Evolutionary conservation across 2,113 vertebrate genomes (phyloP), one percentile per base, ranked within the genome.

Genomic region (Cygnus buccinator): DNA sequence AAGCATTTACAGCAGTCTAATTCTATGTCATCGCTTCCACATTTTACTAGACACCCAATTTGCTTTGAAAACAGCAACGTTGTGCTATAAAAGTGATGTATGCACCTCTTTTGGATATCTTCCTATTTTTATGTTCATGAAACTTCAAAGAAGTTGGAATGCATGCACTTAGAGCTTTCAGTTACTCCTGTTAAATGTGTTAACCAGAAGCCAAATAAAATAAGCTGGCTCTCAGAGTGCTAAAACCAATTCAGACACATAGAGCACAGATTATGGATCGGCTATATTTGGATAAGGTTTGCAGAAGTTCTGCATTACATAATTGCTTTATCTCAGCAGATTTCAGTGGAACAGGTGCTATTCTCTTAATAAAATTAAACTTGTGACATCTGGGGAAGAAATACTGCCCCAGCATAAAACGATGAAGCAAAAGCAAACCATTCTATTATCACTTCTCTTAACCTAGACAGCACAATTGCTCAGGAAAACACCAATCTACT

Each of bases 121-220:
- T 92, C 58, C 43, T 94, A 37, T 84, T 96, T 94, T 96, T 93
- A 89, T 70, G 76, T 66, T 92, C 83, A 65, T 87, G 79, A 88
- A 93, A 84, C 82, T 86, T 94, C 78, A 94, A 89, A 94, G 92
- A 95, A 95, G 85, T 89, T 75, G 43, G 96, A 85, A 94, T 35
- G 17, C 25, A 37, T 72, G 33, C 88, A 74, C 74, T 97, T 97
- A 61, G 67, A 71, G 80, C 50, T 71, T 96, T 86, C 31, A 81
- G 84, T 92, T 79, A 78, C 81, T 41, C 23, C 85, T 84, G 37
- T 81, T 94, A 91, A 94, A 93, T 80, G 39, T 94, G 80, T 92
- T 85, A 89, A 94, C 81, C 73, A 95, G 76, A 83, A 96, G 66
- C 89, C 83, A 93, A 96, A 96, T 94, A 84, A 97, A 95, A 93